Evolutionary conservation across 2,797 vertebrate species (phyloP).

Genomic region (Sebastes glaucus): DNA sequence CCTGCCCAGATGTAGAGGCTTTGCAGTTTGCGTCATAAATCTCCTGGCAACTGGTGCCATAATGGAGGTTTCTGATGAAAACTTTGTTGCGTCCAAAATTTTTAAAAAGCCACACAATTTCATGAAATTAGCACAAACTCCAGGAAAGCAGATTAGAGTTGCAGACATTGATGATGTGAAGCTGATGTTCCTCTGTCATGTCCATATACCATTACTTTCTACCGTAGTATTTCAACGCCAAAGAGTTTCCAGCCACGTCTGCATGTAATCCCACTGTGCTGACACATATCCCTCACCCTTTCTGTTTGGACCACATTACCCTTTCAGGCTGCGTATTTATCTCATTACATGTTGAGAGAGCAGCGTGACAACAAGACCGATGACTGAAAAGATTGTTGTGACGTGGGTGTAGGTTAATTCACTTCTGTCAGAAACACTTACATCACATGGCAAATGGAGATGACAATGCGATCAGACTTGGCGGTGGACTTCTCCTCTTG

Average conservation of each 20-base stretch:
- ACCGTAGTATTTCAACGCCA: neutral
- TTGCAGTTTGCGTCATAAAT: conserved; percentile 14
- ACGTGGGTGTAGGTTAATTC: neutral
- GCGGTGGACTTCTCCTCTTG: too few species aligned
- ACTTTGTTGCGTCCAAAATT: neutral
- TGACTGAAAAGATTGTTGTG: neutral
- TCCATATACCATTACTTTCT: neutral
- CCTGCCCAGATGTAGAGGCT: conserved; percentile 26
- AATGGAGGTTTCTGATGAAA: neutral
- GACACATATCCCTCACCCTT: neutral
- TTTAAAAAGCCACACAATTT: neutral
- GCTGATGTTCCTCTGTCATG: neutral
- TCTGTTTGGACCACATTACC: neutral
- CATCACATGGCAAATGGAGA: neutral
- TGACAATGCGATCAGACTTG: neutral
- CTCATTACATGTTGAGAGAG: neutral
- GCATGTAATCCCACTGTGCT: neutral
- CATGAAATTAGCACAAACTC: neutral
- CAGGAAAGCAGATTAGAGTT: neutral
- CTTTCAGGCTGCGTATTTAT: neutral
- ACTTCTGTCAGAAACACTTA: neutral
- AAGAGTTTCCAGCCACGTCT: neutral
- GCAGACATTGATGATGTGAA: neutral
- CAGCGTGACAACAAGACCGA: conserved; percentile 4
- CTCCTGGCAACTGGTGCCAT: neutral